Conservation (phyloP, 2,888 invertebrate genomes). For the Acanthoscelides obtectus region DNA sequence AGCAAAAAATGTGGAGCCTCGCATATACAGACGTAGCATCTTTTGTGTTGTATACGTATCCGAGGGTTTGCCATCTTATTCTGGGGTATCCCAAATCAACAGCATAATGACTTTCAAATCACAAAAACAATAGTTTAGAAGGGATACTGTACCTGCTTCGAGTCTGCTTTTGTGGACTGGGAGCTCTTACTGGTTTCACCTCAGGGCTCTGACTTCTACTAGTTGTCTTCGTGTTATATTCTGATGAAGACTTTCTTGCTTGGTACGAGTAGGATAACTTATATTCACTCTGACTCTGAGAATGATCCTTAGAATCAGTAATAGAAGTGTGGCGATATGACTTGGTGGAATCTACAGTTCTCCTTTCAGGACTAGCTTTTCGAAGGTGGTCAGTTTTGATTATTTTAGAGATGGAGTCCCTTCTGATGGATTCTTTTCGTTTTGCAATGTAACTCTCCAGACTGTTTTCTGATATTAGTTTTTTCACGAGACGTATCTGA, state of each 20-base stretch:
- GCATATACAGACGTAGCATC: no score
- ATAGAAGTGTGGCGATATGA: conserved; percentile 21
- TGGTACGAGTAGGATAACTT: conserved; percentile 12
- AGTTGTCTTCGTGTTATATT: conserved; percentile 15
- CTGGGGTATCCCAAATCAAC: no score
- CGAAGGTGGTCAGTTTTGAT: conserved; percentile 11
- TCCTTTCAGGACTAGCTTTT: conserved; percentile 25
- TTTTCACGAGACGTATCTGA: conserved; percentile 70
- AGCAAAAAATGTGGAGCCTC: no score
- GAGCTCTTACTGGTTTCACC: conserved; percentile 2
- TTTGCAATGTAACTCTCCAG: conserved; percentile 29
- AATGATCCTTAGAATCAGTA: conserved; percentile 11
- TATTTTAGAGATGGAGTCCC: neutral
- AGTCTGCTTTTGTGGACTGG: conserved; percentile 9
- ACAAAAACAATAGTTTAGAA: no score
- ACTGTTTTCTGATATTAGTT: conserved; percentile 48
- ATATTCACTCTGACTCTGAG: conserved; percentile 13
- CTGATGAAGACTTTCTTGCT: conserved; percentile 28
- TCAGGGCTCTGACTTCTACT: conserved; percentile 26
- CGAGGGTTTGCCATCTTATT: no score
- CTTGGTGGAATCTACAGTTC: conserved; percentile 21
- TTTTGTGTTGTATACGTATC: no score
- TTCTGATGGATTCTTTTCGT: conserved; percentile 14
- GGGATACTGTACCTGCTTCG: conserved; percentile 6
- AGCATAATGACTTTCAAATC: no score